A percentile compares a stretch with the other conserved stretches of the same genome.
These are phyloP conservation scores for Narcine bancroftii DNA, from an alignment of 2,113 vertebrate genomes.

Conservation along the genomic window DNA sequence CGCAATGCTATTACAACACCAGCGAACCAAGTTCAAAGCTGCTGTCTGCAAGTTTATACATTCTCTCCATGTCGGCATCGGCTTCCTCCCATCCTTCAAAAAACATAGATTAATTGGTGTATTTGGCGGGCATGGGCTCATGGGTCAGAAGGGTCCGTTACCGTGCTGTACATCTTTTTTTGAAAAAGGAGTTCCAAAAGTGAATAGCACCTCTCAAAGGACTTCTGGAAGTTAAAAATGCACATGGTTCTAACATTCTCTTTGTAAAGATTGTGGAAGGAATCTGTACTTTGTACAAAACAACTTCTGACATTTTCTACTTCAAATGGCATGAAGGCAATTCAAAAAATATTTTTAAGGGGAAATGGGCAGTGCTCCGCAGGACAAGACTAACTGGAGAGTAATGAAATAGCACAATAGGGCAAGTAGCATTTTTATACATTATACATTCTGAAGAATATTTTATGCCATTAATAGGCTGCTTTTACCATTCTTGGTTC, in stretches of 20 bases:
- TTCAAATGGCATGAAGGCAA: neutral
- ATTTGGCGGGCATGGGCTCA: too few species aligned
- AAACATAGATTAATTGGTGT: too few species aligned
- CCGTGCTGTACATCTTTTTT: too few species aligned
- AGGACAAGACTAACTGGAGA: neutral
- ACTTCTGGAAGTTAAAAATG: neutral
- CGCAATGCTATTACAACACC: too few species aligned
- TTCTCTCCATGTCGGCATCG: too few species aligned
- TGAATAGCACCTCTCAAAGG: neutral
- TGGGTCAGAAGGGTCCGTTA: too few species aligned
- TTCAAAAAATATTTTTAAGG: neutral
- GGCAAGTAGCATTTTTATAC: neutral
- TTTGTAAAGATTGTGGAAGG: neutral
- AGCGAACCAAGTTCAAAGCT: too few species aligned
- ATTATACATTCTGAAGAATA: neutral
- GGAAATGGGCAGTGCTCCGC: neutral
- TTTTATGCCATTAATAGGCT: neutral
- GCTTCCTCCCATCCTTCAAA: too few species aligned
- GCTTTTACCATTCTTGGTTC: neutral
- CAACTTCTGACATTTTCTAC: neutral
- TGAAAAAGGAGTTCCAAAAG: too few species aligned
- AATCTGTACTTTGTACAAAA: neutral
- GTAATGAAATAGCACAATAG: neutral
- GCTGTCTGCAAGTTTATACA: too few species aligned
- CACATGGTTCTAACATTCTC: neutral